Evolutionary conservation across 2,888 invertebrate genomes (phyloP).

Genomic region (Aspidiotus rigidus): DNA sequence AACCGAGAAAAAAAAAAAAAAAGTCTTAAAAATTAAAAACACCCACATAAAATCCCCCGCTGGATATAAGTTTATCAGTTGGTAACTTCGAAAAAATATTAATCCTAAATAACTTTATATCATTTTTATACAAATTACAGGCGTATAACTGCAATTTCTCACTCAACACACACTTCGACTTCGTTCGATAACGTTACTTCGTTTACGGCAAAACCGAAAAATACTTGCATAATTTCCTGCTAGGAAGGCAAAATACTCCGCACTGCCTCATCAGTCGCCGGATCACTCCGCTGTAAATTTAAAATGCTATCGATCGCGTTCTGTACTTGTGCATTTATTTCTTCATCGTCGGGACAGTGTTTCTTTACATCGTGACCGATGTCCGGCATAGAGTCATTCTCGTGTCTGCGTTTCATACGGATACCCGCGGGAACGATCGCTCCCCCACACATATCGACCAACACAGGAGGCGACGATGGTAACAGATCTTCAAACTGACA

Average conservation of each 20-base stretch:
- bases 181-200: too few species aligned
- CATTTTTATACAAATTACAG: too few species aligned
- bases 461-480: background rate
- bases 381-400: conserved; percentile 13
- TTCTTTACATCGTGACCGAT: conserved; percentile 26
- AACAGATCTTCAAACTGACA: conserved; percentile 9
- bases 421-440: background rate
- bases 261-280: conserved; percentile 37
- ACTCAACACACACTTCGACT: too few species aligned
- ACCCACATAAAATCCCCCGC: too few species aligned
- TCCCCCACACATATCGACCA: background rate
- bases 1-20: too few species aligned
- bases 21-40: too few species aligned
- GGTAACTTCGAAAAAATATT: too few species aligned
- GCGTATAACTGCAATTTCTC: too few species aligned
- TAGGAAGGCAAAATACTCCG: conserved; percentile 36
- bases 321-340: conserved; percentile 66
- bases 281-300: conserved; percentile 46
- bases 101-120: too few species aligned
- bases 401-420: conserved; percentile 31
- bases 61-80: too few species aligned
- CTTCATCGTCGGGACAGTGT: conserved; percentile 47
- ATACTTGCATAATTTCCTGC: conserved; percentile 30
- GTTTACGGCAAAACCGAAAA: conserved; percentile 9
- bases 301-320: conserved; percentile 71